Evolutionary conservation across 2,113 vertebrate species (phyloP), one percentile per base, ranked within the genome.

Genomic region (Entosphenus tridentatus): DNA sequence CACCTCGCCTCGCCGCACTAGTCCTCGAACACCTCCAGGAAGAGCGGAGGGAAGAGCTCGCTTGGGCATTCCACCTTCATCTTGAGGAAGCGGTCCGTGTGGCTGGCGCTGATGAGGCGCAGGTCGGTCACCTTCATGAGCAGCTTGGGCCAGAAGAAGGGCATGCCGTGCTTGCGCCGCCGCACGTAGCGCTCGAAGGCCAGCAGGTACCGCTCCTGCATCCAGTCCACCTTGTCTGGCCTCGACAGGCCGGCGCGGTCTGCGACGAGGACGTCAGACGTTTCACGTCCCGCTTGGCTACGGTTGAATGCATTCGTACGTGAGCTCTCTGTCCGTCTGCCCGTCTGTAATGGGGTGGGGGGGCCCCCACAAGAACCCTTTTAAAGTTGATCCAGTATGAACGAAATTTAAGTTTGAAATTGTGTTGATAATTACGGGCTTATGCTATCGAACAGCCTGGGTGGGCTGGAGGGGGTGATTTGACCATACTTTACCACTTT

Each of bases 111-210:
- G 71, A 81, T 83, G 82, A 82, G 83, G 77, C 83, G 82, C 73
- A 80, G 81, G 78, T 85, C 83, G 71, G 83, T 84, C 79, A 84
- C 82, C 80, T 84, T 85, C 83, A 85, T 85, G 76, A 85, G 81
- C 79, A 85, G 83, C 80, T 85, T 84, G 79, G 83, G 83, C 83
- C 83, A 84, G 80, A 85, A 85, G 82, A 86, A 84, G 77, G 84
- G 85, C 83, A 88, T 87, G 86, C 84, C 87, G 84, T 87, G 85
- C 85, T 87, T 87, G 79, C 84, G 85, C 78, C 87, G 83, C 81
- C 86, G 87, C 79, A 88, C 85, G 77, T 88, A 88, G 82, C 87
- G 85, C 81, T 88, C 85, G 21, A 88, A 87, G 67, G 85, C 85
- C 79, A 87, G 82, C 78, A 88, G 84, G 77, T 85, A 88, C 1